Conservation (phyloP, 2,888 invertebrate species). For the Watsonalla cultraria region DNA sequence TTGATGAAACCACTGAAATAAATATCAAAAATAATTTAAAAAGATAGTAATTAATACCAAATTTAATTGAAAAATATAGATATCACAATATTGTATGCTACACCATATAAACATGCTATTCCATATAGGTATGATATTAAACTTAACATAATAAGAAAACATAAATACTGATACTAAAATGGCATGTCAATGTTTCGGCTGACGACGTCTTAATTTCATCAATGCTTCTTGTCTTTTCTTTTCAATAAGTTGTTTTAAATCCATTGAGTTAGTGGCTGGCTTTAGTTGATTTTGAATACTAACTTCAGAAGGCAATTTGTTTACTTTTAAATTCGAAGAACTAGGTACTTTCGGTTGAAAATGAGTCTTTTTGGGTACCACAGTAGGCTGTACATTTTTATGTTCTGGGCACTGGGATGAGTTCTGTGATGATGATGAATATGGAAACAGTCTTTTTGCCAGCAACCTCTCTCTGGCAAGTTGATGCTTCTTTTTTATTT, state of each 20-base stretch:
- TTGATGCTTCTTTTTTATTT: slow-evolving; percentile 80
- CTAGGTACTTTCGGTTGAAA: slow-evolving; percentile 50
- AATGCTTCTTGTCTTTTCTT: slow-evolving; percentile 71
- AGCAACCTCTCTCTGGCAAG: slow-evolving; percentile 79
- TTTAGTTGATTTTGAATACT: slow-evolving; percentile 12
- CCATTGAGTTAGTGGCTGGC: slow-evolving; percentile 18
- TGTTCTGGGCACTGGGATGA: slow-evolving; percentile 19
- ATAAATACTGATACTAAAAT: slow-evolving; percentile 9
- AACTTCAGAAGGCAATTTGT: slow-evolving; percentile 12
- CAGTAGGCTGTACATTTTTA: slow-evolving; percentile 7
- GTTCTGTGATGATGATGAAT: slow-evolving; percentile 46
- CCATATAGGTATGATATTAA: slow-evolving; percentile 10
- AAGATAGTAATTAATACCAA: background rate
- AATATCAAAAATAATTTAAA: background rate
- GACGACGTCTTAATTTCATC: slow-evolving; percentile 59
- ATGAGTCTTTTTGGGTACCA: slow-evolving; percentile 27
- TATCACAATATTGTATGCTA: background rate
- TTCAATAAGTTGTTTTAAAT: slow-evolving; percentile 60
- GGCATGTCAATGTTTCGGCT: slow-evolving; percentile 38
- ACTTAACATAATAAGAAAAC: slow-evolving; percentile 7
- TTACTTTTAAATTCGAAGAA: slow-evolving; percentile 11
- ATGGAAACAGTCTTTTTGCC: slow-evolving; percentile 69
- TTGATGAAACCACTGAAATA: background rate
- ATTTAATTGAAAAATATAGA: background rate
- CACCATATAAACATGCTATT: background rate